phyloP scores from a whole-genome alignment of 2,888 invertebrate genomes.

The Dendrolimus houi region DNA sequence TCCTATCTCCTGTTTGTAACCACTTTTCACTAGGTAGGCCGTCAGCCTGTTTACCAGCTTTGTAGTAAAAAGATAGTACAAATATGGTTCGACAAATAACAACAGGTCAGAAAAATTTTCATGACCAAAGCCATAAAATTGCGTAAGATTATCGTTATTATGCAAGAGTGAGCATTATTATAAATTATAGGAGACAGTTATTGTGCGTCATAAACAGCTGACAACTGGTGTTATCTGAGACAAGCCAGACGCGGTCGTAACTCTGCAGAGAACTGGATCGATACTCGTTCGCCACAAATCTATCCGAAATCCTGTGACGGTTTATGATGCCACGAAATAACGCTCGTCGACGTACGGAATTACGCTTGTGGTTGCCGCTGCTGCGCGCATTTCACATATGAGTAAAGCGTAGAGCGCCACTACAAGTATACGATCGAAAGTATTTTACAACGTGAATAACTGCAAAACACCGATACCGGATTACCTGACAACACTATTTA shows the following conservation, averaged over 20 bases:
- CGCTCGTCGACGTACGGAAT: constrained; percentile 22
- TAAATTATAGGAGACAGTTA: constrained; percentile 17
- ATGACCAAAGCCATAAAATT: not conserved
- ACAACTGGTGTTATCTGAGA: constrained; percentile 36
- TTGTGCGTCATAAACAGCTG: constrained; percentile 24
- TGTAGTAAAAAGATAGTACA: no score
- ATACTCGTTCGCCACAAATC: constrained; percentile 31
- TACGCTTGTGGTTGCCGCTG: constrained; percentile 17
- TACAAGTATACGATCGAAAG: not conserved
- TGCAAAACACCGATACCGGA: not conserved
- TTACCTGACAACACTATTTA: not conserved
- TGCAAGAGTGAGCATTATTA: constrained; percentile 16
- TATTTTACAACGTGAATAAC: not conserved
- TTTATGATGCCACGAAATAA: constrained; percentile 36
- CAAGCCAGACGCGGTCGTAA: constrained; percentile 31
- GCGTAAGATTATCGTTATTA: constrained; percentile 1
- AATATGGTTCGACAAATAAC: no score
- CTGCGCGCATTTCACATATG: not conserved
- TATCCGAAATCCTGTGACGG: constrained; percentile 30
- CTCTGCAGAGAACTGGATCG: constrained; percentile 24
- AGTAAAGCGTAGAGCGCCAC: not conserved
- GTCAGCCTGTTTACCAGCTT: no score
- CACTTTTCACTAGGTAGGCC: no score
- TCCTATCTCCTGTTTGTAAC: no score
- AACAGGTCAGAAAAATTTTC: no score